Conservation (phyloP, 2,113 vertebrate genomes). For the Mormoops blainvillei region DNA sequence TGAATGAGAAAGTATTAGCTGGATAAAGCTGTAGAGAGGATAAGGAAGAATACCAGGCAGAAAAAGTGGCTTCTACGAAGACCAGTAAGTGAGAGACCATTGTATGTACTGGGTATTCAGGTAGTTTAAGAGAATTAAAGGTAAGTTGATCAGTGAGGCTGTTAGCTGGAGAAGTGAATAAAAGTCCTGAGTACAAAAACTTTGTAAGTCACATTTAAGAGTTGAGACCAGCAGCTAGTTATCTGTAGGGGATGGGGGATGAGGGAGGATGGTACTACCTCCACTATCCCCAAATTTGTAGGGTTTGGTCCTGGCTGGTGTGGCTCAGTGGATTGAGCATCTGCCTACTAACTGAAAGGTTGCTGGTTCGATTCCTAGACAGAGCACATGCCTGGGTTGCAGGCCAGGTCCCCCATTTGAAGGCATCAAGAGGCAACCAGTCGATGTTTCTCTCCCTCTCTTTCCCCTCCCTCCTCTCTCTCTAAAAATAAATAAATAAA, state of each 20-base stretch:
- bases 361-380: too few relatives aligned
- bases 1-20: neutral
- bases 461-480: too few relatives aligned
- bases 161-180: neutral
- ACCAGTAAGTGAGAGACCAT: neutral
- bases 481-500: too few relatives aligned
- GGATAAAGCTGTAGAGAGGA: neutral
- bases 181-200: neutral
- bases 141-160: neutral
- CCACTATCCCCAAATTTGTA: neutral
- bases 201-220: neutral
- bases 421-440: too few relatives aligned
- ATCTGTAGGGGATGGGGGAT: neutral
- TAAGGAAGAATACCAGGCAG: neutral
- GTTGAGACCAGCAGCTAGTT: neutral
- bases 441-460: too few relatives aligned
- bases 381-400: too few relatives aligned
- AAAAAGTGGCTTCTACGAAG: neutral
- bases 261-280: neutral
- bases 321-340: too few relatives aligned
- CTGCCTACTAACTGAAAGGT: too few relatives aligned
- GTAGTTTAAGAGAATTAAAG: neutral
- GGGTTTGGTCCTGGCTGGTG: too few relatives aligned
- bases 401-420: too few relatives aligned
- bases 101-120: neutral